Percentiles rank a stretch among this genome's conserved stretches.
phyloP scores from a whole-genome alignment of 2,888 invertebrate genomes.

The Drosophila stalkeri region DNA sequence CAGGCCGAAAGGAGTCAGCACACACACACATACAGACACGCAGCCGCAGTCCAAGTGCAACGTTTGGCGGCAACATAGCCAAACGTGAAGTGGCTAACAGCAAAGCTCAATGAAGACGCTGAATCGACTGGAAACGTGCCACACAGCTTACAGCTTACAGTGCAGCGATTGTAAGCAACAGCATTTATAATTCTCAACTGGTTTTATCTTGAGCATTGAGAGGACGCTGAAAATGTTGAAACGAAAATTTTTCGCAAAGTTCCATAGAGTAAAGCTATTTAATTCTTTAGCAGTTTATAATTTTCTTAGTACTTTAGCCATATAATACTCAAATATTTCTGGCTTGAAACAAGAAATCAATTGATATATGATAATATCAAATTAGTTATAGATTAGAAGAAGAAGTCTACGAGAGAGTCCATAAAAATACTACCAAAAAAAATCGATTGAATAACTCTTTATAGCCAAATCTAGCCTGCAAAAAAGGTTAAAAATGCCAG shows the following conservation, averaged over 20 bases:
- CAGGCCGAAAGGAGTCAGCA: slow-evolving; percentile 43
- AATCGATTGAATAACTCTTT: too few species aligned
- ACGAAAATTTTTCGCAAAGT: neutral
- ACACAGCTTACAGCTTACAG: slow-evolving; percentile 3
- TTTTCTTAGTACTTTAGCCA: neutral
- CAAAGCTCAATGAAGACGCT: slow-evolving; percentile 50
- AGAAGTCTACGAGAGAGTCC: too few species aligned
- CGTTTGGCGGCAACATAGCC: slow-evolving; percentile 26
- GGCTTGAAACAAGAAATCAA: neutral
- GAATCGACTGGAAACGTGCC: slow-evolving; percentile 54
- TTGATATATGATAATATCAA: neutral
- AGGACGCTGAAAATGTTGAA: neutral
- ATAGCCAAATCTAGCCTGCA: too few species aligned
- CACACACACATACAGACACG: neutral
- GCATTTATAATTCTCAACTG: neutral
- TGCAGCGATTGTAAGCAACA: neutral
- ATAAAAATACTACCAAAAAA: too few species aligned
- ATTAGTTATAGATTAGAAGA: neutral
- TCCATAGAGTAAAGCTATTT: neutral
- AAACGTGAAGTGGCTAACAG: slow-evolving; percentile 35
- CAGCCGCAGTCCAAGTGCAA: slow-evolving; percentile 15
- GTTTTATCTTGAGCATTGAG: neutral
- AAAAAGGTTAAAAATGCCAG: too few species aligned
- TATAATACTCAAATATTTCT: neutral
- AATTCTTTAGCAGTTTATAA: neutral